Base-by-base conservation (phyloP, 2,888 invertebrate genomes). In the Teleiodes luculella region DNA sequence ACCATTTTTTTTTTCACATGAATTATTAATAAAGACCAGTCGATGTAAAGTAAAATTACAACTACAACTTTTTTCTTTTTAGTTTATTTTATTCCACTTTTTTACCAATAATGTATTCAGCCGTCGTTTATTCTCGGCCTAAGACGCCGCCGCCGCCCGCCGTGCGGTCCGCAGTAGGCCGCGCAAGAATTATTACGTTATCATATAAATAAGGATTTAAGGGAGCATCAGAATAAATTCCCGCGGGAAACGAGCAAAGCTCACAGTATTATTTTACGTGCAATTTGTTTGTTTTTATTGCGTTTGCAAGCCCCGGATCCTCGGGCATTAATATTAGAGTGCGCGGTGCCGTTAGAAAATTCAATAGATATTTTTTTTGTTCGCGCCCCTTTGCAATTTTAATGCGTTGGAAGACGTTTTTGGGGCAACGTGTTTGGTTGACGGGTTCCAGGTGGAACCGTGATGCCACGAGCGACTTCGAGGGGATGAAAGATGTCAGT, bases 191-290 rank as follows among this genome's bases (percentile, higher is more conserved):
- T 83, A 85, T 79, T 66, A 74, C 78, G 76, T 81, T 80, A 82
- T 83, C 80, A 80, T 83, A 85, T 86, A 86, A 85, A 86, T 84
- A 86, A 86, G 83, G 85, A 83, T 86, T 86, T 85, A 81, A 74
- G 71, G 67, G 65, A 66, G 74, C 78, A 77, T 79, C 76, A 75
- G 73, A 76, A 80, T 80, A 81, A 79, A 80, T 82, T 81, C 74
- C 68, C 65, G 39, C 33, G 64, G 68, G 70, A 64, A 60, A 56
- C 61, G 62, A 63, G 63, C 70, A 66, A 64, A 68, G 76, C 76
- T 74, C 72, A 73, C 65, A 61, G 76, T 73, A 76, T 83, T 81
- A 81, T 78, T 84, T 81, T 73, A 80, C 77, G 76, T 80, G 78
- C 81, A 81, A 84, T 85, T 85, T 80, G 83, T 80, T 80, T 80